Evolutionary conservation across 2,113 vertebrate genomes (phyloP), one percentile per base, ranked within the genome.

Genomic region (Brachypodius melanocephalos): DNA sequence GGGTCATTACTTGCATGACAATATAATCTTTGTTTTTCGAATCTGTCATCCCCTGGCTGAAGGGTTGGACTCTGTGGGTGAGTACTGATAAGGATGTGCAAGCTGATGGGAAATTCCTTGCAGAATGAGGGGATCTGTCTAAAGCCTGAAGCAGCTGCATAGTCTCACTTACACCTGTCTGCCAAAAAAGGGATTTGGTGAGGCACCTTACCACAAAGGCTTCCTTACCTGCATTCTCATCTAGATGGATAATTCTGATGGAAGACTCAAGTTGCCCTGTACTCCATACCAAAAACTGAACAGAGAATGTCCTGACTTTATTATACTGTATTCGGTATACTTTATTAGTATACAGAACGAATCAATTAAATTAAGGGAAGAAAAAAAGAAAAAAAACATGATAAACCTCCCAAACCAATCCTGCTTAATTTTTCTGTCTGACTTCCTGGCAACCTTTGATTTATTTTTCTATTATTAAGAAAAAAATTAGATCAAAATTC

Each of bases 11-110:
- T 90, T 45, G 55, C 36, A 14, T 59, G 89, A 92, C 65, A 59
- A 77, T 36, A 58, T 78, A 54, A 59, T 78, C 73, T 94, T 85
- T 91, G 89, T 80, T 92, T 97, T 93, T 40, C 59, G 55, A 61
- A 63, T 61, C 55, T 92, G 66, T 93, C 65, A 92, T 85, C 55
- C 43, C 89, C 69, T 87, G n/a, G 20, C 48, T 88, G 77, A 93
- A 94, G 72, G 75, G 19, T 68, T 96, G 90, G 38, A 54, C 82
- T 91, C 52, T 26, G 26, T 48, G 67, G 34, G 43, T 59, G 48
- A 91, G 42, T 61, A 17, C 54, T 91, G 89, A 95, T 95, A 95
- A 95, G 65, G 61, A 63, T 0, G 12, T 71, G 46, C 85, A 92
- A 96, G 57, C 83, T 81, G 57, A 68, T 95, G 69, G 75, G 81